Percentiles rank a stretch among this genome's conserved stretches.
phyloP scores from a whole-genome alignment of 2,113 vertebrate genomes.

The Eurystomus gularis region DNA sequence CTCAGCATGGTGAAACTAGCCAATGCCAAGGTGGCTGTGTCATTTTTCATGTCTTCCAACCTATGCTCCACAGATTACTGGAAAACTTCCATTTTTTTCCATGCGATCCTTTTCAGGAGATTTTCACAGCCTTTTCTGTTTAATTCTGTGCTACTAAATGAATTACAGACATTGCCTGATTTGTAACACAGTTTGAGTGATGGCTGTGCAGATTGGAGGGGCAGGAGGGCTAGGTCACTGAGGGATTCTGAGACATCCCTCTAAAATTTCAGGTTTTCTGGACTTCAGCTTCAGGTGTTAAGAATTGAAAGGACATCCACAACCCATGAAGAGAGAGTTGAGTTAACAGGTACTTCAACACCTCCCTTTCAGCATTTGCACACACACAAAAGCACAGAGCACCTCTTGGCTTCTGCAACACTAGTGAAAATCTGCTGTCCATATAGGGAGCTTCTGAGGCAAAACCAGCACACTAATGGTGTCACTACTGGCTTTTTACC shows the following conservation, averaged over 20 bases:
- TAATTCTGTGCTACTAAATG: background rate
- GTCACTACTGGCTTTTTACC: background rate
- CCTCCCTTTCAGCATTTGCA: rapidly evolving
- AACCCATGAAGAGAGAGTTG: background rate
- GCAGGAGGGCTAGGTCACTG: background rate
- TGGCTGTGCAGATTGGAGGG: background rate
- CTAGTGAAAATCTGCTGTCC: background rate
- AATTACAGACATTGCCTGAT: background rate
- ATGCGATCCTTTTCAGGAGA: background rate
- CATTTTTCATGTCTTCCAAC: background rate
- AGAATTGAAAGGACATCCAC: background rate
- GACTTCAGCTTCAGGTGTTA: background rate
- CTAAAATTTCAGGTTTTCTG: background rate
- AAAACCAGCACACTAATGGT: background rate
- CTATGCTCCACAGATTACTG: background rate
- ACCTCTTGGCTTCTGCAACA: background rate
- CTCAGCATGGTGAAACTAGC: background rate
- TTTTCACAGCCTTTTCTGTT: background rate
- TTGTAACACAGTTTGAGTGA: background rate
- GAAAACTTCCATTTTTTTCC: background rate
- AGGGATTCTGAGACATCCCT: background rate
- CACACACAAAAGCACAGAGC: background rate
- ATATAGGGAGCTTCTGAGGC: background rate
- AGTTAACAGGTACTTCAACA: background rate
- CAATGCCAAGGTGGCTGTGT: background rate